Percentiles rank a stretch among this genome's conserved stretches.
These are phyloP conservation scores for Drosophila repletoides DNA, from an alignment of 1,140 invertebrate genomes.

Conservation along the genomic window DNA sequence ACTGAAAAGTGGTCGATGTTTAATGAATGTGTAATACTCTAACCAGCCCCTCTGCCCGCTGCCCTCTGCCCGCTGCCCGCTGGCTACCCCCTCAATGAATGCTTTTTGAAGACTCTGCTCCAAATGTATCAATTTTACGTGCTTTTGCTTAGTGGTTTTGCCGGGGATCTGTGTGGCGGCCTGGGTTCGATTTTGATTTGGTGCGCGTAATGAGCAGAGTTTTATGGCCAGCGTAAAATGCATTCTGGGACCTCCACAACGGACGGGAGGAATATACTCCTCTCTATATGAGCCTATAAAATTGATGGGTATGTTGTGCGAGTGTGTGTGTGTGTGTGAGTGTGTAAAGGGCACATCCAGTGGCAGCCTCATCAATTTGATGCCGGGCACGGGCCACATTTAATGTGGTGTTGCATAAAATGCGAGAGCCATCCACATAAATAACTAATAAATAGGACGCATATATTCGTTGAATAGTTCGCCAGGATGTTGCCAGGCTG, in stretches of 20 bases:
- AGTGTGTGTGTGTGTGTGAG: slow-evolving; percentile 10
- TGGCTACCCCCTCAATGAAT: slow-evolving; percentile 6
- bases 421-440: slow-evolving; percentile 53
- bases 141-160: slow-evolving; percentile 52
- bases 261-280: background rate
- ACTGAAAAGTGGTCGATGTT: slow-evolving; percentile 58
- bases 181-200: slow-evolving; percentile 71
- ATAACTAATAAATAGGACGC: slow-evolving; percentile 71
- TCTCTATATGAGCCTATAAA: slow-evolving; percentile 60
- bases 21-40: slow-evolving; percentile 70
- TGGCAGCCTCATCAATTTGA: slow-evolving; percentile 74
- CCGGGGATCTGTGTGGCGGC: slow-evolving; percentile 14
- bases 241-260: slow-evolving; percentile 28
- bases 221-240: slow-evolving; percentile 62
- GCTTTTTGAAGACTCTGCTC: slow-evolving; percentile 42
- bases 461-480: background rate
- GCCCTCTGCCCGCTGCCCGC: background rate
- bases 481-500: slow-evolving; percentile 10
- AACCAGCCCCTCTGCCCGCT: slow-evolving; percentile 4
- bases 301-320: slow-evolving; percentile 53
- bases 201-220: slow-evolving; percentile 63
- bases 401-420: slow-evolving; percentile 72
- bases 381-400: slow-evolving; percentile 59
- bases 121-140: slow-evolving; percentile 74
- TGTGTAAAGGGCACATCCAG: slow-evolving; percentile 34